Evolutionary conservation across 1,140 invertebrate genomes (phyloP), one percentile per base, ranked within the genome.

Genomic region (Cecropterus lyciades): DNA sequence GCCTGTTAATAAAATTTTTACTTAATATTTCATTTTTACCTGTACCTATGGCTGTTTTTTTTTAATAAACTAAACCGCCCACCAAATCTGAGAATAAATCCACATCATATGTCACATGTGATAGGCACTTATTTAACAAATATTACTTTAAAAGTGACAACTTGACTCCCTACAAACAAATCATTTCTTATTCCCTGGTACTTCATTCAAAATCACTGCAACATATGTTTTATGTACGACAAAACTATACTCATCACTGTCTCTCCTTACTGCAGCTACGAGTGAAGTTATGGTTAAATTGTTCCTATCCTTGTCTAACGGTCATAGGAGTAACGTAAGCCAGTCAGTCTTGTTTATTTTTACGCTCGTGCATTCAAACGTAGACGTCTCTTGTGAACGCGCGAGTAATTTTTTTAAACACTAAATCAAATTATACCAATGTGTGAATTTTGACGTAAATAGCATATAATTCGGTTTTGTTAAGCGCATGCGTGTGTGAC

Each of bases 321-420:
- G 27, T 30, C 60, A 17, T 42, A 37, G 37, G 55, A 51, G n/a
- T n/a, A 62, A 51, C 45, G 43, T 53, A 45, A 62, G 68, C 65
- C 27, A 68, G 65, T 68, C 67, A 62, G 70, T 73, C 69, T 70
- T 71, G 67, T 76, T 77, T 82, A 80, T 82, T 80, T 82, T 80
- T 80, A 27, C 30, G 60, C 40, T 24, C 49, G 40, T 53, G 46
- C 33, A 64, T 33, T 43, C 60, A 53, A 17, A 45, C 60, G 49
- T 30, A 14, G n/a, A 9, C 17, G 56, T 73, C 30, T 53, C 62
- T 46, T 15, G 24, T 30, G 16, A 10, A 11, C 48, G 55, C 53
- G 51, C 48, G 56, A 37, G 24, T 68, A 62, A 1, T 27, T 27
- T 42, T 46, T 40, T 48, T 51, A 14, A 37, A 14, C 17, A 33